phyloP scores from a whole-genome alignment of 2,113 vertebrate genomes.

The Phrynocephalus versicolor region DNA sequence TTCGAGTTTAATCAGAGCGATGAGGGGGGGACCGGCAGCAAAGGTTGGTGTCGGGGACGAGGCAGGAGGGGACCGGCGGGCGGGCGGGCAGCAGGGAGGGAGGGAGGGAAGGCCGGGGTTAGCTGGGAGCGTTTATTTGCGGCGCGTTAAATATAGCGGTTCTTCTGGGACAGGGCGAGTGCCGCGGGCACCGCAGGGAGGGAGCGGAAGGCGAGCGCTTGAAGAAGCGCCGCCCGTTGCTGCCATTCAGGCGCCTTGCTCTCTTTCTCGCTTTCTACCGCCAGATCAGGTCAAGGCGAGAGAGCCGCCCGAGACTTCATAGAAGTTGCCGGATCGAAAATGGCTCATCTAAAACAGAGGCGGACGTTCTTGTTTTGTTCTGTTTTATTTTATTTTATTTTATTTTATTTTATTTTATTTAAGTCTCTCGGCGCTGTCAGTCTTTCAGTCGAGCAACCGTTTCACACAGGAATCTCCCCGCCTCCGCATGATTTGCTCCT shows the following conservation, averaged over 20 bases:
- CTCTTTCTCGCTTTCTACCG: background rate
- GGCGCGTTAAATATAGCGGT: conserved; percentile 19
- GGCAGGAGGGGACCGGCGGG: background rate
- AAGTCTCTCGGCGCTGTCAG: background rate
- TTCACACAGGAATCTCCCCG: background rate
- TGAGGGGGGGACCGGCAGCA: conserved; percentile 52
- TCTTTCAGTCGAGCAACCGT: too few species aligned
- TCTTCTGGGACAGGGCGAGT: background rate
- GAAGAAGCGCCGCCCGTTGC: background rate
- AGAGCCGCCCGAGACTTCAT: too few species aligned
- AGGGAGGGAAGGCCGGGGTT: background rate
- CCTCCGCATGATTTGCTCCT: too few species aligned
- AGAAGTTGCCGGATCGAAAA: too few species aligned
- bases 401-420: too few species aligned
- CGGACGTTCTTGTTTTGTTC: too few species aligned
- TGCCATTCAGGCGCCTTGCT: background rate
- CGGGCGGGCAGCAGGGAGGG: conserved; percentile 1
- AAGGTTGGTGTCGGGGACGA: conserved; percentile 75
- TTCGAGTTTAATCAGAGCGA: conserved; percentile 85
- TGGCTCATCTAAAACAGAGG: too few species aligned
- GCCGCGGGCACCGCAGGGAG: background rate
- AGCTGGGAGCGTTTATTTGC: background rate
- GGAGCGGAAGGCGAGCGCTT: background rate
- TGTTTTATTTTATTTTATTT: too few species aligned
- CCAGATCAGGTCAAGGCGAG: too few species aligned